Conservation (phyloP, 2,113 vertebrate genomes). For the Sturnus vulgaris region DNA sequence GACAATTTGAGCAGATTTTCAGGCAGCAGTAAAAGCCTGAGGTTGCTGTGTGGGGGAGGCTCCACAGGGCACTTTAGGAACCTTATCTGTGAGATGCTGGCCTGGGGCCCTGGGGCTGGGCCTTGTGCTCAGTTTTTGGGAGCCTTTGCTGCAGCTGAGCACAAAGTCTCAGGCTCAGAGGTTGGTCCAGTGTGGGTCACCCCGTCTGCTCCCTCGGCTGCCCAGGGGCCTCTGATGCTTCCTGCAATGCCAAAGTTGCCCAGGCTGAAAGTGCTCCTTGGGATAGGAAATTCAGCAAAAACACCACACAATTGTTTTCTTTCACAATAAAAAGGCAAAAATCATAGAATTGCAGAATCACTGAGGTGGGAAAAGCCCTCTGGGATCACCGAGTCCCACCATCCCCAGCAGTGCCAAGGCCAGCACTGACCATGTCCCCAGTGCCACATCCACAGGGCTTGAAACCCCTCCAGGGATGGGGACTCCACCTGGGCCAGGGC, state of each 20-base stretch:
- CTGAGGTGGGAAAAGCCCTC: background rate
- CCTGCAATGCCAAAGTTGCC: background rate
- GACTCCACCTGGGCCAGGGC: background rate
- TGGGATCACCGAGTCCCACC: accelerated
- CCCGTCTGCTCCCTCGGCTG: accelerated
- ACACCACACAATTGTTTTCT: accelerated
- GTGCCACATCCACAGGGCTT: background rate
- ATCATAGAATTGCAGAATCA: background rate
- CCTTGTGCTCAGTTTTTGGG: background rate
- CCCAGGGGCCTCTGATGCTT: background rate
- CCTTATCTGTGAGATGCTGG: accelerated
- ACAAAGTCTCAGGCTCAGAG: background rate
- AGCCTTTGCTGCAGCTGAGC: background rate
- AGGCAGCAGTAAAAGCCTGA: background rate
- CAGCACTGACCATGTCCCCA: background rate
- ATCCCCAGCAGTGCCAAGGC: background rate
- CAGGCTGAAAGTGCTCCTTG: background rate
- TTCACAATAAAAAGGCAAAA: background rate
- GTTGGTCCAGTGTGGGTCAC: background rate
- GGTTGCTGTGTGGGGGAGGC: background rate
- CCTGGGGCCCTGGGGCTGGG: background rate
- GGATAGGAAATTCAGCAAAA: background rate
- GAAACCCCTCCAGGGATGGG: background rate
- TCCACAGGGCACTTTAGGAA: background rate
- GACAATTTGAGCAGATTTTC: background rate